Base-by-base conservation (phyloP, 2,113 vertebrate genomes). In the Charina bottae region DNA sequence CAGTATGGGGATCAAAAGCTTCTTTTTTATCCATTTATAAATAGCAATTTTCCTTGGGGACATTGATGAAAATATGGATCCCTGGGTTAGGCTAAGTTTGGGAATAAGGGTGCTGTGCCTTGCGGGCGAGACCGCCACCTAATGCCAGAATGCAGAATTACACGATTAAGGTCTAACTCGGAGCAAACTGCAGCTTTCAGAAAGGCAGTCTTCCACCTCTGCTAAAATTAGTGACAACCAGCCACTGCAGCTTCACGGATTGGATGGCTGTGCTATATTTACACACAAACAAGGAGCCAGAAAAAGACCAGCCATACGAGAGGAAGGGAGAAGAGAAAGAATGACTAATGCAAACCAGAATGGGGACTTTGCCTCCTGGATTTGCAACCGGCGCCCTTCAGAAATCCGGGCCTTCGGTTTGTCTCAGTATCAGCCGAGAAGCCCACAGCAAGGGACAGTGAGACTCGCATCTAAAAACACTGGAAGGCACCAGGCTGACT, bases 171-270 rank as follows among this genome's bases (percentile, higher is more conserved):
- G 17, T 33, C 1, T 13, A 58, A 78, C 15, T 59, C 21, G 42
- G 59, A 91, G 19, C 42, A 86, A 55, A 87, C 11, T 24, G 21
- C 21, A 46, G 4, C 24, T 87, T 53, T 42, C 8, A 19, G 7
- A 72, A 68, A 23, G 58, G 19, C 58, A 24, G 4, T 3, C n/a
- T 33, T 24, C 26, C 4, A 8, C 2, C 6, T 13, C 28, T 68
- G 84, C 84, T 85, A 91, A 58, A 91, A 91, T 91, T 91, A 91
- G 72, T 58, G 24, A n/a, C 53, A 78, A 56, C 5, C 13, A 33
- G 13, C 28, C 28, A 49, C 49, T 86, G 58, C 59, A 37, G 28
- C 64, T 91, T 84, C n/a, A 64, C 2, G 6, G 49, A n/a, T 53
- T 28, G 24, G 19, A 24, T 2, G 7, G 24, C 90, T 0, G 11